Evolutionary conservation across 2,888 invertebrate species (phyloP).

Genomic region (Gryllus longicercus): DNA sequence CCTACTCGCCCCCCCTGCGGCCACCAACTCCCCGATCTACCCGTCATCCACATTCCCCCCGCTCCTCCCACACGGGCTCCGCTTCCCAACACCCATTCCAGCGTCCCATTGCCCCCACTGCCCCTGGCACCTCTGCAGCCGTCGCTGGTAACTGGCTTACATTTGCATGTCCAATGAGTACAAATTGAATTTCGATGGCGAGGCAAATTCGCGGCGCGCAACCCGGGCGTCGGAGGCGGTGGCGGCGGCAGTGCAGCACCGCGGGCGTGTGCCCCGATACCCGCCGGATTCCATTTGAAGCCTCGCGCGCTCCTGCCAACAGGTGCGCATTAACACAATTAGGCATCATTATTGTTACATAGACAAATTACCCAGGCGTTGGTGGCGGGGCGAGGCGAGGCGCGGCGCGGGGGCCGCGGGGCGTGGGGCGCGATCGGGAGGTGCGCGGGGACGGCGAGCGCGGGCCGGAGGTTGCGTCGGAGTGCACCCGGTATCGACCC

Average conservation of each 20-base stretch:
- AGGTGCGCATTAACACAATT: constrained; percentile 17
- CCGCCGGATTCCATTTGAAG: not conserved
- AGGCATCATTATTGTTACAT: constrained; percentile 10
- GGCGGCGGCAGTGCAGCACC: not conserved
- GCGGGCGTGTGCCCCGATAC: not conserved
- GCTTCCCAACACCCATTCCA: not conserved
- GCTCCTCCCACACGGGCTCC: not conserved
- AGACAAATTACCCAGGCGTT: not conserved
- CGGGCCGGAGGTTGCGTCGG: not conserved
- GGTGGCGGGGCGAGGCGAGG: not conserved
- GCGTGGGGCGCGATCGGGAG: not conserved
- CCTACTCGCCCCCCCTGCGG: not conserved
- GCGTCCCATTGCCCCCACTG: not conserved
- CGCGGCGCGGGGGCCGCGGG: not conserved
- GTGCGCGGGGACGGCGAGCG: not conserved
- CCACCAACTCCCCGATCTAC: not conserved
- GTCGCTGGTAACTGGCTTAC: constrained; percentile 17
- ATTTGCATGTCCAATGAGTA: constrained; percentile 17
- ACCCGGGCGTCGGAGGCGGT: too few relatives aligned
- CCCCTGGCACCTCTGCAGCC: not conserved
- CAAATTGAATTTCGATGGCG: constrained; percentile 17
- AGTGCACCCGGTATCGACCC: constrained; percentile 1
- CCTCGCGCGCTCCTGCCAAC: not conserved
- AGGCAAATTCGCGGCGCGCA: not conserved
- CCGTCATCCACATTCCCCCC: not conserved